Evolutionary conservation across 2,888 invertebrate genomes (phyloP).

Genomic region (Trypoxylon attenuatum): DNA sequence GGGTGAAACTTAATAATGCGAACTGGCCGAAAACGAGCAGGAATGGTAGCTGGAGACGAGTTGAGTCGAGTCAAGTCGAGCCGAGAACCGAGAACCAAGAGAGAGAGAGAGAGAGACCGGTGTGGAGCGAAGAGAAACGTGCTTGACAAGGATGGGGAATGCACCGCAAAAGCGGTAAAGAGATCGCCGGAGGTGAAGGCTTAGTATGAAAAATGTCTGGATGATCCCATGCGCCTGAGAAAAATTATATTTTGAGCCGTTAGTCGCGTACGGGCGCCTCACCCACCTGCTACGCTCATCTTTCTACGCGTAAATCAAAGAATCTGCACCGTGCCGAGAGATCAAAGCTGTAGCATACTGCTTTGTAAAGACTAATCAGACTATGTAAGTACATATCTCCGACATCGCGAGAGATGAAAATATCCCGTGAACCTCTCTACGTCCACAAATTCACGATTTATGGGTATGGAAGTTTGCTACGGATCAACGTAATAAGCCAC

Average conservation of each 20-base stretch:
- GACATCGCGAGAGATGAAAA: too few species aligned
- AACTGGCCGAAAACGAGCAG: constrained; percentile 36
- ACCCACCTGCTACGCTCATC: not conserved
- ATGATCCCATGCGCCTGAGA: constrained; percentile 59
- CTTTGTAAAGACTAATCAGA: not conserved
- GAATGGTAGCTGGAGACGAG: constrained; percentile 27
- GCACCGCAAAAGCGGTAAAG: constrained; percentile 26
- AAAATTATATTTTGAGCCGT: constrained; percentile 62
- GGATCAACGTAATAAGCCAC: too few species aligned
- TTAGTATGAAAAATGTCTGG: constrained; percentile 67
- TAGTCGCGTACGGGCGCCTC: constrained; percentile 24
- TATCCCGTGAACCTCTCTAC: too few species aligned
- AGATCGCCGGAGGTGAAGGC: constrained; percentile 51
- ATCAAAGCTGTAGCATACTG: not conserved
- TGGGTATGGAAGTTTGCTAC: too few species aligned
- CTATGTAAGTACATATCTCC: too few species aligned
- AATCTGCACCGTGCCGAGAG: not conserved
- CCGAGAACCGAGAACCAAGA: constrained; percentile 11
- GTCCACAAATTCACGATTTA: too few species aligned
- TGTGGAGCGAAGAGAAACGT: constrained; percentile 21
- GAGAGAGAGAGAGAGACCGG: constrained; percentile 16
- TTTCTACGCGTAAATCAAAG: not conserved
- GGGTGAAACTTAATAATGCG: constrained; percentile 51
- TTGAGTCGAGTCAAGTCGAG: constrained; percentile 30
- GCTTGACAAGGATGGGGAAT: constrained; percentile 35